These are phyloP conservation scores for Hypena proboscidalis DNA, from an alignment of 2,888 invertebrate species.

Conservation along the genomic window DNA sequence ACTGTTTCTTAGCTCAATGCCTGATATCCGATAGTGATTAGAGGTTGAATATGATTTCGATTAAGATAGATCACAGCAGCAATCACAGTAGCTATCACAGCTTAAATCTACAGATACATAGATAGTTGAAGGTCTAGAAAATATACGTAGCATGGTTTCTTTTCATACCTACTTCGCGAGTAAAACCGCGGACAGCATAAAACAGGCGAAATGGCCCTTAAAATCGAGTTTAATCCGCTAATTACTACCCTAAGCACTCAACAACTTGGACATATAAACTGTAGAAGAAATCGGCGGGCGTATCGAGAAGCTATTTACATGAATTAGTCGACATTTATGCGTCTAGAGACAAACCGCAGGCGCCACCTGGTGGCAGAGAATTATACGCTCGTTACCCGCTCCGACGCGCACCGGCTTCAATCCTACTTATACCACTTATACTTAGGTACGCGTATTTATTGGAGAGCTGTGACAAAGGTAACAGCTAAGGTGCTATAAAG, in stretches of 20 bases:
- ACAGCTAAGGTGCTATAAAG: conserved; percentile 3
- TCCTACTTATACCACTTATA: conserved; percentile 36
- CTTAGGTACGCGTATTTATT: conserved; percentile 50
- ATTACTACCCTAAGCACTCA: conserved; percentile 1
- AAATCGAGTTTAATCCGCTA: conserved; percentile 1
- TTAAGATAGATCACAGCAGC: too few species aligned
- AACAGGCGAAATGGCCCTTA: too few species aligned
- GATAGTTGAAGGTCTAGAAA: too few species aligned
- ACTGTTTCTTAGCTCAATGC: too few species aligned
- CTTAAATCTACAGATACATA: too few species aligned
- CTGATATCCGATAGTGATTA: too few species aligned
- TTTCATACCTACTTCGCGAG: too few species aligned
- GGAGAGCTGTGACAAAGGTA: conserved; percentile 26
- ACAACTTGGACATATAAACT: conserved; percentile 45
- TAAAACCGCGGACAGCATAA: too few species aligned
- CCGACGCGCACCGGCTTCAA: conserved; percentile 56
- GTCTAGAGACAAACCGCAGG: conserved; percentile 77
- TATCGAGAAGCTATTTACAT: conserved; percentile 75
- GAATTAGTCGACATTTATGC: conserved; percentile 82
- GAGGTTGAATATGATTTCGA: too few species aligned
- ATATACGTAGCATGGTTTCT: too few species aligned
- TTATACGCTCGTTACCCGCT: conserved; percentile 82
- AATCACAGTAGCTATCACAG: too few species aligned
- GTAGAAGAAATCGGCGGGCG: conserved; percentile 51
- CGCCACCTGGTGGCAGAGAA: conserved; percentile 75